Evolutionary conservation across 30 jellyfish, hydroid and myxozoan species (phyloP), one percentile per base, ranked within the genome.

Genomic region (Aurelia aurita): DNA sequence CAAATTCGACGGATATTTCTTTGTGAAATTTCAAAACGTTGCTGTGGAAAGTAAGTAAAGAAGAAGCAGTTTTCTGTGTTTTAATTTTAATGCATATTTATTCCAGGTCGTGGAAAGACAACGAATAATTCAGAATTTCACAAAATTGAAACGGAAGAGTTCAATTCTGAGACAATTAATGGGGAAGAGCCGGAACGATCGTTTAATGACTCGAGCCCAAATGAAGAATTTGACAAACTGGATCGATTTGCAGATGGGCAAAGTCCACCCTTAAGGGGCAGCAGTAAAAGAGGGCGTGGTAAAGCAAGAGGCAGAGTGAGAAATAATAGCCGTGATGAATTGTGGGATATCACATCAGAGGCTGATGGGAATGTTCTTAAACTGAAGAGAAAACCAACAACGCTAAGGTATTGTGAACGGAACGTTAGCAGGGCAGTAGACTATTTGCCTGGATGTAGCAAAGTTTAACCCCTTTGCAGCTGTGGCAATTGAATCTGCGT

Each of bases 271-370:
- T 11, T 53, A 2, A 45, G 14, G 15, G 61, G 59, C 3, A 18
- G 62, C 54, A 60, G 58, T 1, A 70, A 70, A 43, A 69, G 74
- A 20, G 76, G 66, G 9, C 68, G 89, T 16, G 71, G 72, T 5
- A 80, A 59, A 35, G 74, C 61, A 3, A 80, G 72, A 65, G 74
- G 74, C 22, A 78, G 51, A 46, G 27, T 29, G 20, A 45, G 71
- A 49, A 49, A 60, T 9, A 66, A 18, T 47, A 51, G 82, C 53
- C 67, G 53, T 46, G 90, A 80, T 46, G 80, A 49, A n/a, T 20
- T 80, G 32, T 80, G 90, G 82, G 74, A 66, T 47, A 27, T 63
- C 35, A 66, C 62, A 44, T 39, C 51, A 39, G 90, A 80, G 44
- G 76, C 68, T 21, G 90, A 80, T 31, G 77, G 75, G 19, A 39